phyloP scores from a whole-genome alignment of 35 echinoderm and acorn worm species.

The Stichopus chloronotus region DNA sequence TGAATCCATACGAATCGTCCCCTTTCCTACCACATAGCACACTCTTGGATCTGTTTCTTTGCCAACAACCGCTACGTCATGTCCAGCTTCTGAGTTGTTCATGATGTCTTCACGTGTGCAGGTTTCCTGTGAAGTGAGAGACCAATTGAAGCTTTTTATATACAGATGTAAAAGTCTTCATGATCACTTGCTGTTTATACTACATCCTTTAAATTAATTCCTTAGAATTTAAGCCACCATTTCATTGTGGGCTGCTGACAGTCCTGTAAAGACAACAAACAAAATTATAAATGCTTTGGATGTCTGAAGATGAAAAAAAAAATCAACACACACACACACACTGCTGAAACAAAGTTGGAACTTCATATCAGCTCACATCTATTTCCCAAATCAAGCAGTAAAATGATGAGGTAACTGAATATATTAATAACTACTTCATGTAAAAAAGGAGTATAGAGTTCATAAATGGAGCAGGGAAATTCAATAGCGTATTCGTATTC shows the following conservation, averaged over 20 bases:
- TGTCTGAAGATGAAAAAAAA: neutral
- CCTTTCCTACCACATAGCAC: neutral
- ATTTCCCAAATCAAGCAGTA: neutral
- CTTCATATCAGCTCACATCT: neutral
- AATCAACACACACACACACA: neutral
- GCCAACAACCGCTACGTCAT: slow-evolving; percentile 22
- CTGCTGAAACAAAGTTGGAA: too few species aligned
- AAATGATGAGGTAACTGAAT: neutral
- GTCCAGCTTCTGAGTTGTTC: neutral
- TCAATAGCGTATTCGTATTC: neutral
- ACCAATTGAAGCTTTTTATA: neutral
- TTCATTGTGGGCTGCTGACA: neutral
- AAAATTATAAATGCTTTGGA: neutral
- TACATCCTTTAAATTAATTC: too few species aligned
- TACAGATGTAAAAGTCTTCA: too few species aligned
- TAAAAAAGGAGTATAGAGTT: neutral
- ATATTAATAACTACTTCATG: neutral
- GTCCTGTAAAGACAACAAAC: neutral
- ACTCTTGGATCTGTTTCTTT: neutral
- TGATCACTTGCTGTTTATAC: too few species aligned
- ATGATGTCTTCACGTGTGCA: neutral
- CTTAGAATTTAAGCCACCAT: neutral
- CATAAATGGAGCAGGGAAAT: neutral
- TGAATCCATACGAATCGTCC: neutral
- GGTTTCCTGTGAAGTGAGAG: neutral